Percentiles rank a stretch among this genome's conserved stretches.
Conservation (phyloP, 2,888 invertebrate genomes). For the Epinotia ramella region DNA sequence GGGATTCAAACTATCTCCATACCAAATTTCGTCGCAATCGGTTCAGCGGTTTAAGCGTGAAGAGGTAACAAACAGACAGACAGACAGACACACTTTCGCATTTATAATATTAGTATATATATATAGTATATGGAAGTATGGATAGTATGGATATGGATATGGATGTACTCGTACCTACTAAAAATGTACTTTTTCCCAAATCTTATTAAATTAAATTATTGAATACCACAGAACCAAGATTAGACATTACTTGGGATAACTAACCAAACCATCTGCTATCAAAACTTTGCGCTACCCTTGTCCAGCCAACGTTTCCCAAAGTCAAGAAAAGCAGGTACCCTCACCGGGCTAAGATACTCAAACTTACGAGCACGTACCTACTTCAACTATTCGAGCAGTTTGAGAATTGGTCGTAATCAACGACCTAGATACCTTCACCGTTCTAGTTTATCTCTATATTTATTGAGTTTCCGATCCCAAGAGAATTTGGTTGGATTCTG, state of each 20-base stretch:
- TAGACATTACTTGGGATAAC: neutral
- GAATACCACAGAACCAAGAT: no score
- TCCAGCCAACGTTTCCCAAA: constrained; percentile 17
- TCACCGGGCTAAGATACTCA: constrained; percentile 34
- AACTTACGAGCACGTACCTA: constrained; percentile 32
- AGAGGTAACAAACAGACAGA: no score
- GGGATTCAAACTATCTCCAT: no score
- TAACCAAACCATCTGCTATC: constrained; percentile 1
- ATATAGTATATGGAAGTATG: no score
- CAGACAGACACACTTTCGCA: no score
- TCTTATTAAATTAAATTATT: no score
- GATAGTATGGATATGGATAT: no score
- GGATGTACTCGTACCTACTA: no score
- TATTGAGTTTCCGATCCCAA: constrained; percentile 29
- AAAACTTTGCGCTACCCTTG: constrained; percentile 4
- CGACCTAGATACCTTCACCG: constrained; percentile 27
- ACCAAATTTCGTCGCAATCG: no score
- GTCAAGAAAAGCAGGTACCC: constrained; percentile 22
- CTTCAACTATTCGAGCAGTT: constrained; percentile 38
- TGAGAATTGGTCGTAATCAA: constrained; percentile 41
- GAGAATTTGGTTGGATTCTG: constrained; percentile 6
- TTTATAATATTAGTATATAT: no score
- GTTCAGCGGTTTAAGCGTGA: no score
- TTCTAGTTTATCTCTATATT: constrained; percentile 20
- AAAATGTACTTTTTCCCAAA: no score